phyloP scores from a whole-genome alignment of 2,888 invertebrate genomes.

The Drosophila vallismaia region DNA sequence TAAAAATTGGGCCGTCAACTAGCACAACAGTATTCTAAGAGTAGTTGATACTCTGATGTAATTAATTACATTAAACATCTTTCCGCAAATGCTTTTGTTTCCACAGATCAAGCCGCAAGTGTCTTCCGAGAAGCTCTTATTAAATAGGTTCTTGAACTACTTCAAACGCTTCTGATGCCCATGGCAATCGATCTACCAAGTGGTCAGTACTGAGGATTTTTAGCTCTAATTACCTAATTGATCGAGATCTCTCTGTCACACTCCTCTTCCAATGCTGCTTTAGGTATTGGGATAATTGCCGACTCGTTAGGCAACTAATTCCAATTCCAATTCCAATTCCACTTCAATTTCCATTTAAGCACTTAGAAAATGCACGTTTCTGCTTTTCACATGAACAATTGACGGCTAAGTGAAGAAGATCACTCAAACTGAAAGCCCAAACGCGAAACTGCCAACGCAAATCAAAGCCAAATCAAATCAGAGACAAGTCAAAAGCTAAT shows the following conservation, averaged over 20 bases:
- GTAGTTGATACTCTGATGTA: background rate
- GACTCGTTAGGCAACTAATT: constrained; percentile 72
- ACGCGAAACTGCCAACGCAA: constrained; percentile 46
- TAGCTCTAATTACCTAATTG: constrained; percentile 43
- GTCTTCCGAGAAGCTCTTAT: constrained; percentile 21
- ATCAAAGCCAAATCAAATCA: constrained; percentile 50
- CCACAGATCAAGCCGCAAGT: background rate
- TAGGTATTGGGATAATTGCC: constrained; percentile 50
- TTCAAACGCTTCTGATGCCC: constrained; percentile 16
- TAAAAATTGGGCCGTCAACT: background rate
- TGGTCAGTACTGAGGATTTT: constrained; percentile 8
- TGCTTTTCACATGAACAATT: constrained; percentile 73
- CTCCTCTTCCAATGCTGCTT: constrained; percentile 20
- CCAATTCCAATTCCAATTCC: constrained; percentile 71
- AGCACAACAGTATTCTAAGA: background rate
- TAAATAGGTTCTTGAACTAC: constrained; percentile 28
- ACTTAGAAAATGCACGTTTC: constrained; percentile 62
- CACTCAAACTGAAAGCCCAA: constrained; percentile 49
- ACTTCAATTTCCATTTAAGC: constrained; percentile 74
- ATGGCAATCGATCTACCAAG: constrained; percentile 8
- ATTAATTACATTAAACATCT: background rate
- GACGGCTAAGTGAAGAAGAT: constrained; percentile 60
- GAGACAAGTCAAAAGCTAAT: constrained; percentile 70
- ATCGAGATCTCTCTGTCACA: constrained; percentile 34
- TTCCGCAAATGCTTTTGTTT: background rate